Base-by-base conservation (phyloP, 2,797 vertebrate species). In the Etheostoma nigrum region DNA sequence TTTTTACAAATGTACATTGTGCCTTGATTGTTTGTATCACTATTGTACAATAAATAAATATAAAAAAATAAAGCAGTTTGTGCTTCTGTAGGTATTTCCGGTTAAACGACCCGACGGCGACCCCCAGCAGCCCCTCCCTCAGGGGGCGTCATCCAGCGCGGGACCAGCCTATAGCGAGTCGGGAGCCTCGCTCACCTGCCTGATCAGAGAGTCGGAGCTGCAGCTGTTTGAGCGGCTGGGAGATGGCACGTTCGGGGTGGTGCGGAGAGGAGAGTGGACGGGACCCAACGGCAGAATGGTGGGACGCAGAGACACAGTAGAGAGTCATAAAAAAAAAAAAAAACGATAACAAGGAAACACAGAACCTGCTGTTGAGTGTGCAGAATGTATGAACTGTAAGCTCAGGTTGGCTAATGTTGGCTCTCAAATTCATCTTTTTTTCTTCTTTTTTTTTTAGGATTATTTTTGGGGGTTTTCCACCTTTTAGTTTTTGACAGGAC, bases 161-260 rank as follows among this genome's bases (percentile, higher is more conserved):
- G 86, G 88, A 0, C 87, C 95, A 0, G 69, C 77, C 68, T 94
- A 90, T 0, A 93, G 93, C 27, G 96, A 97, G 57, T 93, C 96
- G 16, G 96, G 95, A 2, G 93, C 94, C 13, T 89, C 93, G 14
- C 96, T 99, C 82, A 99, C 98, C 87, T 99, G 98, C 92, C 96
- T 99, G 8, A 97, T 99, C 78, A 95, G 96, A 55, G 98, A 99
- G 85, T 89, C 96, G 36, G 98, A 99, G 94, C 94, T 99, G 67
- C 96, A 95, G 0, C 94, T 99, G 77, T 94, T 97, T 0, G 98
- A 99, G 94, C 97, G 99, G 83, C 92, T 99, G 52, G 98, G 98
- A 0, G 98, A 99, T 0, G 98, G 98, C 44, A 98, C 98, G 10
- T 99, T 99, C 0, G 98, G 98, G 0, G 98, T 99, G 1, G 98